Conservation (phyloP, 2,888 invertebrate genomes). For the Helobdella robusta region DNA sequence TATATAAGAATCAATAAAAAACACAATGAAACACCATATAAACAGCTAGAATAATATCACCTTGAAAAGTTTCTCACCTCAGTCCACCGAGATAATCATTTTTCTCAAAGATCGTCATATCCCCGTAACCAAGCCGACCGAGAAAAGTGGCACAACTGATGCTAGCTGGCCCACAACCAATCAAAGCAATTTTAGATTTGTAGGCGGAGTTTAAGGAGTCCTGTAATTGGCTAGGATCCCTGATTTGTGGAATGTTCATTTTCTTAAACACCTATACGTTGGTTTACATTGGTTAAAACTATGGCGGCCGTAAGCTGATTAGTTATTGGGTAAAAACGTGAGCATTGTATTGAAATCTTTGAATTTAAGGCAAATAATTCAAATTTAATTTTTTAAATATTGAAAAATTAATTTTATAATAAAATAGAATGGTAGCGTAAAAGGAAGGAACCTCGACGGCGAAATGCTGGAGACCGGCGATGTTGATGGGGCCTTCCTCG, state of each 20-base stretch:
- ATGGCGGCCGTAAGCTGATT: too few relatives aligned
- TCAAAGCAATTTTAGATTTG: slow-evolving; percentile 65
- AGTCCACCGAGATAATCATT: slow-evolving; percentile 77
- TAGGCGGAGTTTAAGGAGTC: slow-evolving; percentile 49
- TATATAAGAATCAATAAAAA: too few relatives aligned
- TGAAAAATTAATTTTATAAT: too few relatives aligned
- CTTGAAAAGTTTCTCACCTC: too few relatives aligned
- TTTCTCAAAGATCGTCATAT: slow-evolving; percentile 86
- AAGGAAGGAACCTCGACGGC: slow-evolving; percentile 94
- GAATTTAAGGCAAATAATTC: too few relatives aligned
- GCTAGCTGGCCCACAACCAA: slow-evolving; percentile 93
- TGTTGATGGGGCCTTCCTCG: slow-evolving; percentile 96
- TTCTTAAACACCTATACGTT: slow-evolving; percentile 78
- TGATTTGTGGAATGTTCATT: slow-evolving; percentile 81
- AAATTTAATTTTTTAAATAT: too few relatives aligned
- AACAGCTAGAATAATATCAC: too few relatives aligned
- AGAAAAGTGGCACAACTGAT: slow-evolving; percentile 92
- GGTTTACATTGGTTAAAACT: too few relatives aligned
- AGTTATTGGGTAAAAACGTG: too few relatives aligned
- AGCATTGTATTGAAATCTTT: too few relatives aligned
- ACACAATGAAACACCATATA: too few relatives aligned
- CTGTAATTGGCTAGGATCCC: slow-evolving; percentile 58
- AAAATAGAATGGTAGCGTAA: too few relatives aligned
- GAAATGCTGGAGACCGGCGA: slow-evolving; percentile 94
- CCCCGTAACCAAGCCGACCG: slow-evolving; percentile 78